phyloP scores from a whole-genome alignment of 92 coral and sea anemone genomes.

The Palythoa heliodiscus region DNA sequence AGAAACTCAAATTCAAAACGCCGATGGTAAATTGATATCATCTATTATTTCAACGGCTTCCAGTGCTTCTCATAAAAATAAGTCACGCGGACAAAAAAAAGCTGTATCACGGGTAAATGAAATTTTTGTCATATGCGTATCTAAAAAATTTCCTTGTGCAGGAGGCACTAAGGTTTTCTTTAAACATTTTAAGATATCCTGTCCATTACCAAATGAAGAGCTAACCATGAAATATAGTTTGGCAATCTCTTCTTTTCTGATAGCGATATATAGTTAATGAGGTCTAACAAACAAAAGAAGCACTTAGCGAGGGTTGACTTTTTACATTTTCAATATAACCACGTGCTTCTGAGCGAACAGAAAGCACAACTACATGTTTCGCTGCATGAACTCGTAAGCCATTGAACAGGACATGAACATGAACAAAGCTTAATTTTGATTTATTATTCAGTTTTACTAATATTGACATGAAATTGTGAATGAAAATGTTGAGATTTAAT shows the following conservation, averaged over 20 bases:
- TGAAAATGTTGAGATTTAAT: background rate
- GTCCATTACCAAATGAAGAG: conserved; percentile 37
- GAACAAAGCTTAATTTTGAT: background rate
- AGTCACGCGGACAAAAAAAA: background rate
- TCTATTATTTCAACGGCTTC: background rate
- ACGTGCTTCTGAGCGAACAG: conserved; percentile 13
- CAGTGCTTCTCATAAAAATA: background rate
- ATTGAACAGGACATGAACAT: background rate
- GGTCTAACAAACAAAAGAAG: conserved; percentile 26
- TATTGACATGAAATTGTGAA: background rate
- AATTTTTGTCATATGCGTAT: background rate
- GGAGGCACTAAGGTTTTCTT: conserved; percentile 16
- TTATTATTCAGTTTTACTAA: background rate
- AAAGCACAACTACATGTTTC: background rate
- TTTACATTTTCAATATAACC: background rate
- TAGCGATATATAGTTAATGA: conserved; percentile 22
- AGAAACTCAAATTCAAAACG: conserved; percentile 28
- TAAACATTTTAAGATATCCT: conserved; percentile 30
- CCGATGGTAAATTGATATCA: conserved; percentile 36
- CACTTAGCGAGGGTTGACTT: conserved; percentile 3
- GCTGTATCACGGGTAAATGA: background rate
- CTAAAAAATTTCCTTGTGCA: background rate
- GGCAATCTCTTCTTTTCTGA: conserved; percentile 18
- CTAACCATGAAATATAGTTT: conserved; percentile 11
- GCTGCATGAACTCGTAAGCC: background rate